Base-by-base conservation (phyloP, 1,140 invertebrate genomes). In the honey bee (Apis mellifera) region DNA sequence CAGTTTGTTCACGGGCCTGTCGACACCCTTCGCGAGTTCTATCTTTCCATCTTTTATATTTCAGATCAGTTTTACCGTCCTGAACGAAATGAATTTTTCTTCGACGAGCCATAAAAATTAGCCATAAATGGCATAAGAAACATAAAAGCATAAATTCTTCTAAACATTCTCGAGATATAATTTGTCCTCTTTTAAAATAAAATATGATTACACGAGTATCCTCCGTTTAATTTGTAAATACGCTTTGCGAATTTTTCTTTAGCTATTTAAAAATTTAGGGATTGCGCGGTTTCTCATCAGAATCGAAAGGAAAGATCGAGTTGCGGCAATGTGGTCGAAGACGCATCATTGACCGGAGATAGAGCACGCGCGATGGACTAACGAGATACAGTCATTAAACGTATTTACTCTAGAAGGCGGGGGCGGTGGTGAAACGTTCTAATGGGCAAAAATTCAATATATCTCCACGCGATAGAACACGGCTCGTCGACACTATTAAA, bases 361-460 rank as follows among this genome's bases (percentile, higher is more conserved):
- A 85, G 85, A 77, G 89, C 90, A 90, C 90, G 87, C 72, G 85
- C 89, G 91, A 91, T 92, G 83, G 78, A 74, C 88, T 90, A 91
- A 90, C 90, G 88, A 92, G 91, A 92, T 90, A 91, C 91, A 90
- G 90, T 91, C 89, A 90, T 93, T 93, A 91, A 86, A 90, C 86
- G 89, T 92, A 92, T 92, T 92, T 92, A 92, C 88, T 90, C 90
- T 90, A 88, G 85, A 78, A 90, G 84, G n/a, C n/a, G n/a, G n/a
- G 84, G 32, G 84, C 82, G 73, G 84, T 77, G 84, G 84, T 85
- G 80, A 48, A 69, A 69, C 72, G 83, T 80, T 74, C 74, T 87
- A 90, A 90, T 89, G 89, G 90, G 89, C 89, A 90, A 91, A 91
- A 92, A 92, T 92, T 93, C 91, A 91, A 91, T 93, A 91, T 91